These are phyloP conservation scores for Anguilla pacifica DNA, from an alignment of 2,797 vertebrate species.

Conservation along the genomic window DNA sequence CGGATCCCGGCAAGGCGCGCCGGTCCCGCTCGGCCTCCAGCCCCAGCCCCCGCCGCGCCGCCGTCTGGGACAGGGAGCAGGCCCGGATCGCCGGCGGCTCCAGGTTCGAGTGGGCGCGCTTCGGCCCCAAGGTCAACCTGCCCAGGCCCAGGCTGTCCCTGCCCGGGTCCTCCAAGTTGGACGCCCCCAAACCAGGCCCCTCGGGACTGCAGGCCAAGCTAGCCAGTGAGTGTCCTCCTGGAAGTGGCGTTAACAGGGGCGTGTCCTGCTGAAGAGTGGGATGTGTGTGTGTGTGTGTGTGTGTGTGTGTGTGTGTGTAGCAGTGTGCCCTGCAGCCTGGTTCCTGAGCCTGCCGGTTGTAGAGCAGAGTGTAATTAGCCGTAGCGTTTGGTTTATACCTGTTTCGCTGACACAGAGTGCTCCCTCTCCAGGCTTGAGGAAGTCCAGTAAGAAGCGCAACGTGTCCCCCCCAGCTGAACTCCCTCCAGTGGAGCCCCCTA, in stretches of 20 bases:
- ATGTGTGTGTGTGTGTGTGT: too few species aligned
- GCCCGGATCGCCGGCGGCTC: slow-evolving; percentile 92
- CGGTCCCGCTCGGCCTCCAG: slow-evolving; percentile 98
- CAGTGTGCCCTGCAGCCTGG: too few species aligned
- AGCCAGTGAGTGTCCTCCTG: slow-evolving; percentile 88
- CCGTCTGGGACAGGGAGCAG: slow-evolving; percentile 89
- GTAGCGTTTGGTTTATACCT: background rate
- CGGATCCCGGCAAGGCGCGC: slow-evolving; percentile 96
- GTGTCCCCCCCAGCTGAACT: slow-evolving; percentile 74
- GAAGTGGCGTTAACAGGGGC: background rate
- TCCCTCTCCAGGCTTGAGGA: slow-evolving; percentile 85
- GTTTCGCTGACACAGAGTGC: slow-evolving; percentile 3
- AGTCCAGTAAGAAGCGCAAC: slow-evolving; percentile 98
- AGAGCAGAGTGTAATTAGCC: background rate
- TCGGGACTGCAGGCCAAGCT: slow-evolving; percentile 99
- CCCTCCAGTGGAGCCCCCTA: slow-evolving; percentile 99
- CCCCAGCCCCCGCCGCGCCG: slow-evolving; percentile 87
- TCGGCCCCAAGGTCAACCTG: slow-evolving; percentile 98
- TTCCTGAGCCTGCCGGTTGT: too few species aligned
- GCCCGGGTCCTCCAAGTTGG: slow-evolving; percentile 95
- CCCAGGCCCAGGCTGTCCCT: slow-evolving; percentile 99
- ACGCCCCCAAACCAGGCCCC: slow-evolving; percentile 98
- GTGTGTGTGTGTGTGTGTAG: too few species aligned
- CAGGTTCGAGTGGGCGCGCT: slow-evolving; percentile 98
- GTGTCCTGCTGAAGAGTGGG: too few species aligned